Evolutionary conservation across 2,888 invertebrate species (phyloP), one percentile per base, ranked within the genome.

Genomic region (Epiperipatus broadwayi): DNA sequence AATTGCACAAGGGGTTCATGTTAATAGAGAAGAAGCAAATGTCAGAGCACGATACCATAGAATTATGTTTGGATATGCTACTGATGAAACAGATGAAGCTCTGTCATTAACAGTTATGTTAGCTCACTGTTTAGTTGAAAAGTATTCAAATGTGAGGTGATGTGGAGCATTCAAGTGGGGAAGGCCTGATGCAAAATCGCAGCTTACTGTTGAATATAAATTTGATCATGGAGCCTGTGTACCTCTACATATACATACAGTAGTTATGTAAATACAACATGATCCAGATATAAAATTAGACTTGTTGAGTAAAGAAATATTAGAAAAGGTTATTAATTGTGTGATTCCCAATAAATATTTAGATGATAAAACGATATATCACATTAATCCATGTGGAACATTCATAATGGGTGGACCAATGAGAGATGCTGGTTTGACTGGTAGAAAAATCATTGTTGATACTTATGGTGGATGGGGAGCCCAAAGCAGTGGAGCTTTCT

Each of bases 211-310:
- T 39, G 65, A 68, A 49, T 68, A 69, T 51, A 51, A 52, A 34
- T 57, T 60, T 45, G 53, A 59, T 5, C 54, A 58, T 37, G 68
- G 68, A 19, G 65, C 65, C 3, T 62, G 63, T 40, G 50, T 67
- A 12, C 67, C 68, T n/a, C 41, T 54, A 4, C 54, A 66, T 39
- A 64, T 69, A 5, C 67, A 69, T 50, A 67, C 68, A 3, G 58
- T 68, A 21, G 68, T 69, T 39, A 56, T 68, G 40, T 67, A 66
- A 8, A 55, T 60, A 2, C 68, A 68, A 49, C 68, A 69, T 46
- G 57, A 57, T 31, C 60, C 61, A 22, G 55, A 55, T 14, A 52
- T 67, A 31, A 50, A 55, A 2, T 45, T 62, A 35, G 59, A 58
- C 36, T 42, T 54, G 37, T 46, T 65, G 22, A 51, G 58, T 15